These are phyloP conservation scores for Mesocentrotus franciscanus DNA, from an alignment of 53 echinoderm and acorn worm species.

Conservation along the genomic window DNA sequence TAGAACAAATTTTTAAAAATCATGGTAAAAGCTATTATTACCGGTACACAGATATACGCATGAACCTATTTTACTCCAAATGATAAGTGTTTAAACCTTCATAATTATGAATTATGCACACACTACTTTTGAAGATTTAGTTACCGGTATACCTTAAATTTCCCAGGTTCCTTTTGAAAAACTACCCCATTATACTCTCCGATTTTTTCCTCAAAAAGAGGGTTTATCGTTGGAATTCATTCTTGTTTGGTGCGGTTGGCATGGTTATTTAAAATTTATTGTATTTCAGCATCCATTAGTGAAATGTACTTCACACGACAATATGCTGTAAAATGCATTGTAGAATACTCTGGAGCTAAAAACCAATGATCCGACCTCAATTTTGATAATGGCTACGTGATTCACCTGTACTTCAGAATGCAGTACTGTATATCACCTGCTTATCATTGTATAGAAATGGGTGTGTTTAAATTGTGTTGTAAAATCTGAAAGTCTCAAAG, in stretches of 20 bases:
- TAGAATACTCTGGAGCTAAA: neutral
- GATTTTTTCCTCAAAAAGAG: neutral
- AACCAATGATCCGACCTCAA: constrained; percentile 37
- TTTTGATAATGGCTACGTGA: neutral
- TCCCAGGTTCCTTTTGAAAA: neutral
- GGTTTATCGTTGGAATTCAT: neutral
- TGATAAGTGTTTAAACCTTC: neutral
- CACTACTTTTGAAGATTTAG: neutral
- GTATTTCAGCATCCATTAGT: constrained; percentile 40
- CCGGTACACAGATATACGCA: neutral
- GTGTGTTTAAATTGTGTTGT: constrained; percentile 6
- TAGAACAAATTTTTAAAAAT: neutral
- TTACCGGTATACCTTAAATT: neutral
- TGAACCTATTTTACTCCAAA: neutral
- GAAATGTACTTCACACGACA: neutral
- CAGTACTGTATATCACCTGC: neutral
- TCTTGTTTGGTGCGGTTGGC: constrained; percentile 26
- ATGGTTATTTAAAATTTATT: constrained; percentile 17
- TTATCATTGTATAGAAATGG: neutral
- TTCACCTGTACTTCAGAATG: neutral
- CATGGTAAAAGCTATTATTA: neutral
- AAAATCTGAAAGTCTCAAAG: neutral
- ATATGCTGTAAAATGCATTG: neutral
- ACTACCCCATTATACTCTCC: neutral
- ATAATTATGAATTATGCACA: neutral